These are phyloP conservation scores for Bembecia ichneumoniformis DNA, from an alignment of 2,888 invertebrate species.

Conservation along the genomic window DNA sequence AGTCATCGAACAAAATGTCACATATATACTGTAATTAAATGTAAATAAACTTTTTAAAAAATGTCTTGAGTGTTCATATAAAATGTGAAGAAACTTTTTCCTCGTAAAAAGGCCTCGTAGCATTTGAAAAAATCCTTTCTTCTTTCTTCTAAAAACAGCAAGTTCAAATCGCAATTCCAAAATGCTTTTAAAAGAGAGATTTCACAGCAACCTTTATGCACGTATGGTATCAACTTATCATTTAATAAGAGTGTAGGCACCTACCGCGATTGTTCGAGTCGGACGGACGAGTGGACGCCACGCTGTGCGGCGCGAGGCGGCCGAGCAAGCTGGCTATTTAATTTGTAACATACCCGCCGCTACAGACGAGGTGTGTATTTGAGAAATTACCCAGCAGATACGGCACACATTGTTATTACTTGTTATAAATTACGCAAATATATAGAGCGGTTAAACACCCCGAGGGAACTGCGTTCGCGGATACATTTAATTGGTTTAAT, in stretches of 20 bases:
- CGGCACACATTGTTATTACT: slow-evolving; percentile 54
- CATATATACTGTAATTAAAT: too few species aligned
- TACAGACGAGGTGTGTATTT: slow-evolving; percentile 55
- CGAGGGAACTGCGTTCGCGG: slow-evolving; percentile 15
- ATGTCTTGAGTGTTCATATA: too few species aligned
- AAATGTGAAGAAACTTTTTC: too few species aligned
- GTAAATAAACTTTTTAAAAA: too few species aligned
- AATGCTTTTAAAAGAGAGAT: too few species aligned
- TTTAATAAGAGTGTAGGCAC: slow-evolving; percentile 30
- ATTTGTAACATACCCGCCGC: slow-evolving; percentile 30
- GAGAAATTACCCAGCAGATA: slow-evolving; percentile 59
- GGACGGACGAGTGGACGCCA: slow-evolving; percentile 2
- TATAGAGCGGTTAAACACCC: slow-evolving; percentile 47
- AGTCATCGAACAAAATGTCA: too few species aligned
- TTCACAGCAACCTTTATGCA: too few species aligned
- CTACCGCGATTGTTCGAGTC: slow-evolving; percentile 20
- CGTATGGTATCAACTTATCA: slow-evolving; percentile 19
- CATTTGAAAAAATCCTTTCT: too few species aligned
- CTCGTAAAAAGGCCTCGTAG: too few species aligned
- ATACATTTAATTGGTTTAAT: slow-evolving; percentile 1
- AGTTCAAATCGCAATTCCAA: too few species aligned
- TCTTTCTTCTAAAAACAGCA: too few species aligned
- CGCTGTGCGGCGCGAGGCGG: not conserved
- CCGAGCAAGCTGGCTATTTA: slow-evolving; percentile 24
- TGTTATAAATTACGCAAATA: slow-evolving; percentile 54